These are phyloP conservation scores for Octomys mimax DNA, from an alignment of 2,797 vertebrate genomes.

Conservation along the genomic window DNA sequence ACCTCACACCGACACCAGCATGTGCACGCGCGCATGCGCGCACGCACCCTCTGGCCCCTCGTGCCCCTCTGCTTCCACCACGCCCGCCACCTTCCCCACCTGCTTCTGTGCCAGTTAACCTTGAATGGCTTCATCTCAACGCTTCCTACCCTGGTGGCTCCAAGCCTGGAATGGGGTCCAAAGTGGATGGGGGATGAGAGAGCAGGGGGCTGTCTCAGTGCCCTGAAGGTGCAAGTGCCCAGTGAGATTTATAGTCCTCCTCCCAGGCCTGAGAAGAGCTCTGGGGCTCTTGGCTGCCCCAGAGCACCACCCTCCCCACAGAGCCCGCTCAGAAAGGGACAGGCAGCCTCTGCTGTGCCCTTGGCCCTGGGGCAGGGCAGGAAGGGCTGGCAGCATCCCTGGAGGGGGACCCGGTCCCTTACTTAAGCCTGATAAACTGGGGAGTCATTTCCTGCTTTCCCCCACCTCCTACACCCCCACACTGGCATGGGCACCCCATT, in stretches of 20 bases:
- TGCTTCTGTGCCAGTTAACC: constrained; percentile 63
- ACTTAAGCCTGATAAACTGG: background rate
- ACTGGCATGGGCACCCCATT: background rate
- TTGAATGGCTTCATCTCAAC: constrained; percentile 76
- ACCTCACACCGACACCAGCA: background rate
- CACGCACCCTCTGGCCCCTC: background rate
- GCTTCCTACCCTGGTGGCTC: constrained; percentile 58
- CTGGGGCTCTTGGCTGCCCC: background rate
- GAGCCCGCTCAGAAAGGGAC: background rate
- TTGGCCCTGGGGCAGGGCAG: background rate
- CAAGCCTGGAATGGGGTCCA: constrained; percentile 68
- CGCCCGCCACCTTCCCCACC: constrained; percentile 41
- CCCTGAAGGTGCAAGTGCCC: background rate
- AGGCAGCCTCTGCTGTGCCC: background rate
- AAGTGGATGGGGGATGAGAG: background rate
- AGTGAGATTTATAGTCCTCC: background rate
- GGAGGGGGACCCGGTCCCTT: background rate
- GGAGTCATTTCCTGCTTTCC: background rate
- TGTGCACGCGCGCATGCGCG: background rate
- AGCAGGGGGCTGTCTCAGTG: background rate
- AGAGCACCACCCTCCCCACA: background rate
- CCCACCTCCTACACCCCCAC: background rate
- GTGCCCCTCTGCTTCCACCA: background rate
- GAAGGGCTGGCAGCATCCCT: background rate
- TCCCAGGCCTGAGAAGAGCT: background rate